These are phyloP conservation scores for Gryllus longicercus DNA, from an alignment of 2,888 invertebrate species.

Conservation along the genomic window DNA sequence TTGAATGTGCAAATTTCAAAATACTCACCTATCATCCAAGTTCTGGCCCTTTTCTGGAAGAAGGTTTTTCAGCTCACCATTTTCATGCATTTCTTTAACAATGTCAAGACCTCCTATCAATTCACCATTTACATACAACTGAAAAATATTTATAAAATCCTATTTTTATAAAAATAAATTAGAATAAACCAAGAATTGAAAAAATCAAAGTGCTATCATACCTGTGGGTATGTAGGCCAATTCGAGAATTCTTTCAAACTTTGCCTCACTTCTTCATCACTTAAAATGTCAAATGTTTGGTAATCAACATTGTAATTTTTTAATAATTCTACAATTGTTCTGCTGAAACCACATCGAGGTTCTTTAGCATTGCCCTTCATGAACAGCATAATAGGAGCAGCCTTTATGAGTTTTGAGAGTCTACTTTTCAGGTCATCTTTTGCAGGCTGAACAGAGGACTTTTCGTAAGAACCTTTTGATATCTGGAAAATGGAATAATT, in stretches of 20 bases:
- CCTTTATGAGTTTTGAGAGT: constrained; percentile 69
- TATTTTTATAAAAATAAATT: background rate
- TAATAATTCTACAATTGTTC: constrained; percentile 74
- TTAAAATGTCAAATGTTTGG: constrained; percentile 50
- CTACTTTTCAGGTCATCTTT: constrained; percentile 58
- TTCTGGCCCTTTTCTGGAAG: constrained; percentile 44
- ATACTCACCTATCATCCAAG: constrained; percentile 40
- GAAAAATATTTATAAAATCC: constrained; percentile 20
- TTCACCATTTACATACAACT: constrained; percentile 50
- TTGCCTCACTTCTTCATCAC: constrained; percentile 51
- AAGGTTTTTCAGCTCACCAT: constrained; percentile 46
- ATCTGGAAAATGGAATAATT: background rate
- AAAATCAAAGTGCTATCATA: constrained; percentile 44
- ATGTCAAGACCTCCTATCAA: constrained; percentile 53
- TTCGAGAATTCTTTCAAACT: constrained; percentile 50
- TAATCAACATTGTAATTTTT: constrained; percentile 57
- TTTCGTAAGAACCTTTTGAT: background rate
- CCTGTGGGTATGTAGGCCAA: constrained; percentile 59
- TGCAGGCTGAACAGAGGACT: constrained; percentile 42
- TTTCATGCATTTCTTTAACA: constrained; percentile 51
- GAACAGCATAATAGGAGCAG: constrained; percentile 77
- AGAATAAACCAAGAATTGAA: background rate
- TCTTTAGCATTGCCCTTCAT: constrained; percentile 79
- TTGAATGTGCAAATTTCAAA: background rate
- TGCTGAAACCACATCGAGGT: constrained; percentile 82